phyloP scores from a whole-genome alignment of 2,888 invertebrate genomes.

The Diarsia mendica region DNA sequence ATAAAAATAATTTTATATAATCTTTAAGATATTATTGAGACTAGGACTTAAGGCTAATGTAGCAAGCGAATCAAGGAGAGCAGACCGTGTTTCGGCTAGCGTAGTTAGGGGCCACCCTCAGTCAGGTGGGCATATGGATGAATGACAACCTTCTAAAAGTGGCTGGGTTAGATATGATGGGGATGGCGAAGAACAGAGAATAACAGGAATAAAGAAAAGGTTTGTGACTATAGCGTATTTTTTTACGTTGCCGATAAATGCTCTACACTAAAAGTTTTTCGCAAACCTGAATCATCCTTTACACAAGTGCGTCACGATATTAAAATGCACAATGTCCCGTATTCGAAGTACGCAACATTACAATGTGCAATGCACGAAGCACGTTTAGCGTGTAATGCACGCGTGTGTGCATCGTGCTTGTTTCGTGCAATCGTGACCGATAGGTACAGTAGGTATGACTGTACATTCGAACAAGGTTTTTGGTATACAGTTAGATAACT shows the following conservation, averaged over 20 bases:
- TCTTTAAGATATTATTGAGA: background rate
- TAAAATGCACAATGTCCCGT: constrained; percentile 5
- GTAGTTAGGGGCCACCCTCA: background rate
- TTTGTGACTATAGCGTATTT: background rate
- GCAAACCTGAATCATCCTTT: background rate
- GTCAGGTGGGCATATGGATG: background rate
- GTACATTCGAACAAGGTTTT: background rate
- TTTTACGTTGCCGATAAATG: background rate
- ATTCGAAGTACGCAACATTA: constrained; percentile 21
- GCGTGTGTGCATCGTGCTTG: constrained; percentile 30
- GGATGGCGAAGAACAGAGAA: background rate
- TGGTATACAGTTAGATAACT: background rate
- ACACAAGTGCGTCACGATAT: background rate
- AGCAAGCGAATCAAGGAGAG: background rate
- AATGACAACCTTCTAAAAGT: background rate
- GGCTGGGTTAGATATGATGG: background rate
- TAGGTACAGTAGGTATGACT: constrained; percentile 39
- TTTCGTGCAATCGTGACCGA: constrained; percentile 63
- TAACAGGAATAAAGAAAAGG: background rate
- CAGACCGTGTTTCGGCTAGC: background rate
- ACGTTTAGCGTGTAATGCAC: constrained; percentile 50
- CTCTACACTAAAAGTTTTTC: too few species aligned
- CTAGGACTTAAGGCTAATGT: background rate
- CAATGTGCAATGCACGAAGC: constrained; percentile 38
- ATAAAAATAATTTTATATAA: background rate